Conservation (phyloP, 37 sponge, comb jelly and placozoan species). For the Mnemiopsis leidyi region DNA sequence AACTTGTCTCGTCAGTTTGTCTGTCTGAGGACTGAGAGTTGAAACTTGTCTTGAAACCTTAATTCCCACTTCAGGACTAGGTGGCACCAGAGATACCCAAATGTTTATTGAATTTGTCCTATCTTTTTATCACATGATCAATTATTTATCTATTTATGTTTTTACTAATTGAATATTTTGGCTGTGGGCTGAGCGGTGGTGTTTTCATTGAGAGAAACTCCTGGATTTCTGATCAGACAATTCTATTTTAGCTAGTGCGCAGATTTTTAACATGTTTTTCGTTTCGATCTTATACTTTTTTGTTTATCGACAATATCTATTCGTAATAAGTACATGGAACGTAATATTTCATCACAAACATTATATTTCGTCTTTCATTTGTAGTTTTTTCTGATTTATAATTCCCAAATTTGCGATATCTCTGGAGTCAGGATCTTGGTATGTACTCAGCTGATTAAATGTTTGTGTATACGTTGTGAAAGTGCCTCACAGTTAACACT, state of each 20-base stretch:
- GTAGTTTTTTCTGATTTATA: not conserved
- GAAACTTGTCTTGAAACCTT: not conserved
- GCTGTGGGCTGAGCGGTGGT: not conserved
- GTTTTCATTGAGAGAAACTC: not conserved
- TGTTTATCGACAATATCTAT: not conserved
- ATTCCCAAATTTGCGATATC: not conserved
- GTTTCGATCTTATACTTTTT: not conserved
- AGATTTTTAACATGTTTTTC: not conserved
- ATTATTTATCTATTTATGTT: not conserved
- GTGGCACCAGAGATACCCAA: slow-evolving; percentile 45
- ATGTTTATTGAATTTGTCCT: not conserved
- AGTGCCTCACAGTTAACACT: no score
- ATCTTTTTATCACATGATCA: not conserved
- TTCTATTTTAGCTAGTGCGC: not conserved
- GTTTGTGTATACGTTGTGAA: not conserved
- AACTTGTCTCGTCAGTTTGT: not conserved
- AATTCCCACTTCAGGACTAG: not conserved
- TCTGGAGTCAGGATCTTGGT: not conserved
- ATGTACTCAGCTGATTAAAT: not conserved
- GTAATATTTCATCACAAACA: not conserved
- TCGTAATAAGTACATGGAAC: not conserved
- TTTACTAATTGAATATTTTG: not conserved
- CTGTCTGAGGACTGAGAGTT: not conserved
- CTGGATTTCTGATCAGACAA: not conserved
- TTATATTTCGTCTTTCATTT: not conserved